Base-by-base conservation (phyloP, 2,113 vertebrate species). In the Hiodon tergisus region DNA sequence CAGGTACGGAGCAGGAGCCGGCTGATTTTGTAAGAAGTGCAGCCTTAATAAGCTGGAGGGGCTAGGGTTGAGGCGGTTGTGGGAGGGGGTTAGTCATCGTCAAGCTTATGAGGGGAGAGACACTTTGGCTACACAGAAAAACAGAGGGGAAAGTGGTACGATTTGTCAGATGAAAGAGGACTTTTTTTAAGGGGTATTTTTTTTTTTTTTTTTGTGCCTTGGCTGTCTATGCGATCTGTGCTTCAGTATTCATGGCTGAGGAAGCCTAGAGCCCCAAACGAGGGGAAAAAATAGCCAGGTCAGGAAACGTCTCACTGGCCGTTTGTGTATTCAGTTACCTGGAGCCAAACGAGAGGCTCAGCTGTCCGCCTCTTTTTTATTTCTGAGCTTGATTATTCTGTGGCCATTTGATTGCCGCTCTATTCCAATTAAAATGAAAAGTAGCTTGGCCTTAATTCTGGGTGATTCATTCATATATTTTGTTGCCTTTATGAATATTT, bases 121-220 rank as follows among this genome's bases (percentile, higher is more conserved):
- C 71, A 78, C 62, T 79, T 65, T 67, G 61, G 72, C 48, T 70
- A 58, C 58, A 62, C 60, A 54, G 47, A 69, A 77, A 83, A 79
- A 79, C 72, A 77, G 79, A 63, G 72, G 76, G 78, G 48, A 83
- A 85, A 85, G 79, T 80, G 83, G 73, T 78, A 69, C 80, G 73
- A 83, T 85, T 85, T 85, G 80, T 83, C 82, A 85, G 78, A 85
- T 82, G 77, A 82, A 83, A 82, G 83, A 71, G 74, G 54, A 65
- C 67, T 76, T 65, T 76, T 67, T 78, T 74, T 67, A 70, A n/a
- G n/a, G n/a, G 59, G 53, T 76, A 54, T 17, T 75, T 78, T 72
- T 69, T 68, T 31, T 31, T 31, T 31, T 31, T 31, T 31, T 31
- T 31, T 31, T 31, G 31, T 31, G 31, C 31, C 31, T 31, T 31